These are phyloP conservation scores for Lochmaea crataegi DNA, from an alignment of 2,888 invertebrate genomes.

Conservation along the genomic window DNA sequence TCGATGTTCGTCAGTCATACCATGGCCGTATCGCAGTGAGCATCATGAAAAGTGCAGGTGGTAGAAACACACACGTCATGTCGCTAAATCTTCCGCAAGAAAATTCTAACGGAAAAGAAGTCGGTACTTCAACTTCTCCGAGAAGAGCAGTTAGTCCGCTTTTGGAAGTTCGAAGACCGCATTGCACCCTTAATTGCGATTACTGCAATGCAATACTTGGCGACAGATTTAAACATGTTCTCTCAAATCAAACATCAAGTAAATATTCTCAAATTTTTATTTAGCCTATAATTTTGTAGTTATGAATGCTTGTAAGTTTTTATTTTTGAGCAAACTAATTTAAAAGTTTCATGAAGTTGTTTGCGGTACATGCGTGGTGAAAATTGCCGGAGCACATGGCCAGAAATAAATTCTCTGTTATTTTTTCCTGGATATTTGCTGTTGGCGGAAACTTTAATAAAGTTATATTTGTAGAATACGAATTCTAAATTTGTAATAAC, in stretches of 20 bases:
- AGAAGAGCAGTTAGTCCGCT: conserved; percentile 77
- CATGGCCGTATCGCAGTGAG: conserved; percentile 37
- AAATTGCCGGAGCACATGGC: conserved; percentile 14
- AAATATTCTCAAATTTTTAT: conserved; percentile 36
- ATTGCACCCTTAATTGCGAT: conserved; percentile 80
- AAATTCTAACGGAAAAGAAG: conserved; percentile 62
- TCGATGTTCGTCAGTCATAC: conserved; percentile 35
- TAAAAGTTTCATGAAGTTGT: conserved; percentile 24
- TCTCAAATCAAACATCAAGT: conserved; percentile 56
- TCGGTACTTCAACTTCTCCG: conserved; percentile 69
- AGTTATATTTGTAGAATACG: too few species aligned
- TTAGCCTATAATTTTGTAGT: conserved; percentile 15
- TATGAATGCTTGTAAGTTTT: conserved; percentile 14
- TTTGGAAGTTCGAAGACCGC: conserved; percentile 76
- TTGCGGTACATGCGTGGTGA: conserved; percentile 6
- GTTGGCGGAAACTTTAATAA: not conserved
- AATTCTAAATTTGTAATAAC: too few species aligned
- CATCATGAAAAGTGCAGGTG: conserved; percentile 22
- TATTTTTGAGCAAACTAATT: conserved; percentile 18
- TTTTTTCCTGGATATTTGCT: not conserved
- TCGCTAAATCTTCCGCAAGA: conserved; percentile 71
- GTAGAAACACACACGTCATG: conserved; percentile 59
- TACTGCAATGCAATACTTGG: conserved; percentile 76
- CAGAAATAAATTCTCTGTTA: not conserved
- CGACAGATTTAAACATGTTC: conserved; percentile 72